Conservation (phyloP, 2,888 invertebrate genomes). For the Parthenolecanium corni region DNA sequence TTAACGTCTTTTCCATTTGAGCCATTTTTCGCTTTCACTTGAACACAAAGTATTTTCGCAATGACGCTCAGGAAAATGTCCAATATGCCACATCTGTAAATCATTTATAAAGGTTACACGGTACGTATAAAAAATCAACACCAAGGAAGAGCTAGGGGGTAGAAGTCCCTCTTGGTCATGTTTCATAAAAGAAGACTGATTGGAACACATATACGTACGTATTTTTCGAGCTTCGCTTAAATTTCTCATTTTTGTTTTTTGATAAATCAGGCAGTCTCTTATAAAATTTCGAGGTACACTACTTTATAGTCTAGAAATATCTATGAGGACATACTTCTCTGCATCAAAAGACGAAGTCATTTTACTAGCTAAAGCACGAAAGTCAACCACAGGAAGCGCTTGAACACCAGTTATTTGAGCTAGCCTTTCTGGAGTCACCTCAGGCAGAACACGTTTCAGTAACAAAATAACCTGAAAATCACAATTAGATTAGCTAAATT, state of each 20-base stretch:
- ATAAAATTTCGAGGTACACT: too few relatives aligned
- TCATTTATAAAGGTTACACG: neutral
- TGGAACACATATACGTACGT: too few relatives aligned
- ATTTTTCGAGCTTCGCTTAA: too few relatives aligned
- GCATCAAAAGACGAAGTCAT: constrained; percentile 14
- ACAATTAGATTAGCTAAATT: too few relatives aligned
- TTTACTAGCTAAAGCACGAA: constrained; percentile 2
- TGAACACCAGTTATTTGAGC: constrained; percentile 63
- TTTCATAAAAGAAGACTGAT: too few relatives aligned
- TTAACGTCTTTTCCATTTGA: constrained; percentile 43
- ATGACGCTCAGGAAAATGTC: constrained; percentile 85
- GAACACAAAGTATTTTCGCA: constrained; percentile 79
- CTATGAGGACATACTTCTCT: constrained; percentile 16
- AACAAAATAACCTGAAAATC: constrained; percentile 61
- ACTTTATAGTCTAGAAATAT: too few relatives aligned
- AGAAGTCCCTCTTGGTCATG: too few relatives aligned
- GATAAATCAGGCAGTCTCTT: too few relatives aligned
- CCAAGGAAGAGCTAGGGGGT: too few relatives aligned
- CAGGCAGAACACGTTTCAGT: constrained; percentile 73
- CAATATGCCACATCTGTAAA: constrained; percentile 52
- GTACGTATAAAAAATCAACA: too few relatives aligned
- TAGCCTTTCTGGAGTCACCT: constrained; percentile 74
- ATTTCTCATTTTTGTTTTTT: too few relatives aligned
- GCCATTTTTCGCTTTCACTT: constrained; percentile 63
- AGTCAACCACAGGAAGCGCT: constrained; percentile 39